These are phyloP conservation scores for Notiomystis cincta DNA, from an alignment of 2,113 vertebrate genomes.

Conservation along the genomic window DNA sequence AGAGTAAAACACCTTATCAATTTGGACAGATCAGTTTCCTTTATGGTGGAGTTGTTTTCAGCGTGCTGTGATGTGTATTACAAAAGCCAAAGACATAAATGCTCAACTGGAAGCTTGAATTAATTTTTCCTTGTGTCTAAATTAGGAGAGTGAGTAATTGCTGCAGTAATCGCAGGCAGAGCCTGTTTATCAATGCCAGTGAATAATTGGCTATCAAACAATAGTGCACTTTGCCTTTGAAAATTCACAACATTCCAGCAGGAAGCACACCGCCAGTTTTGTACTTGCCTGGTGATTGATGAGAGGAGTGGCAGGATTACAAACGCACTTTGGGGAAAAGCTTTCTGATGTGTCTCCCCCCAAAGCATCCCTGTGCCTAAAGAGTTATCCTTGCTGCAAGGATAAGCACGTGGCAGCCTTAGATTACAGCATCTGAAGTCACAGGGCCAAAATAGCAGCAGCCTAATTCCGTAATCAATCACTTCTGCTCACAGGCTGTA, in stretches of 20 bases:
- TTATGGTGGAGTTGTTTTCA: slow-evolving; percentile 27
- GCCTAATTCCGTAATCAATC: slow-evolving; percentile 29
- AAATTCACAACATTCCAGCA: slow-evolving; percentile 16
- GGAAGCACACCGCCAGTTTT: slow-evolving; percentile 10
- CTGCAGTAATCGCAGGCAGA: slow-evolving; percentile 33
- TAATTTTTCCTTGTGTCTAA: slow-evolving; percentile 64
- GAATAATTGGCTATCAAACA: slow-evolving; percentile 65
- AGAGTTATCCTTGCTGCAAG: background rate
- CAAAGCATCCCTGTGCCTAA: background rate
- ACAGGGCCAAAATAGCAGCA: slow-evolving; percentile 43
- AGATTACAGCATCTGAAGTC: slow-evolving; percentile 49
- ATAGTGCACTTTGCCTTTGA: slow-evolving; percentile 61
- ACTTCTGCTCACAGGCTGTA: background rate
- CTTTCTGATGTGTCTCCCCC: background rate
- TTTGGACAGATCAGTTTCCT: slow-evolving; percentile 27
- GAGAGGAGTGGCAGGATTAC: slow-evolving; percentile 52
- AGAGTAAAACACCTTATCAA: slow-evolving; percentile 11
- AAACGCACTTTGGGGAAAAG: background rate
- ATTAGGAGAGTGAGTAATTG: slow-evolving; percentile 60
- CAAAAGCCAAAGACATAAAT: slow-evolving; percentile 48
- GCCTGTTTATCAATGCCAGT: slow-evolving; percentile 62
- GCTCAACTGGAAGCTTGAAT: slow-evolving; percentile 54
- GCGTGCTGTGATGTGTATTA: background rate
- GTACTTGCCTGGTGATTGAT: slow-evolving; percentile 5
- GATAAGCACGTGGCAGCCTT: background rate